A percentile compares a stretch with the other conserved stretches of the same genome.
phyloP scores from a whole-genome alignment of 2,797 vertebrate species.

The Brotogeris chrysoptera region DNA sequence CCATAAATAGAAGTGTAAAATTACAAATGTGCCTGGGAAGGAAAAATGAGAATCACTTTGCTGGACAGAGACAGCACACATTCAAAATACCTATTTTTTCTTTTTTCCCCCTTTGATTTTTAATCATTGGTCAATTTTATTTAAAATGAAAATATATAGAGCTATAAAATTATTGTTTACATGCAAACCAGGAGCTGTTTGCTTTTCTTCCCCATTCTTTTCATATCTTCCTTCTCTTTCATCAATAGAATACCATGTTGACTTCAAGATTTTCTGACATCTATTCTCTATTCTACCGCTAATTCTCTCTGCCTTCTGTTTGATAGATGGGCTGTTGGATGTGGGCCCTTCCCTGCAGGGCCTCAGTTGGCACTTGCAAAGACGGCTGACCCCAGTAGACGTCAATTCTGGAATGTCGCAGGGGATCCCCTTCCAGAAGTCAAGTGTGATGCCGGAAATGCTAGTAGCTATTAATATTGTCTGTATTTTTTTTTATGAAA shows the following conservation, averaged over 20 bases:
- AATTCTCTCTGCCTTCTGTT: neutral
- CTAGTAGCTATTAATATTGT: conserved; percentile 61
- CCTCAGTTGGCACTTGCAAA: conserved; percentile 30
- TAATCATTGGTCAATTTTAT: neutral
- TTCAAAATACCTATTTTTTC: neutral
- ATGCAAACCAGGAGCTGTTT: neutral
- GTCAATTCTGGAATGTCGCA: conserved; percentile 53
- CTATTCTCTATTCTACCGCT: neutral
- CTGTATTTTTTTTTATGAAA: conserved; percentile 54
- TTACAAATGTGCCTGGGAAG: neutral
- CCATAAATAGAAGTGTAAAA: conserved; percentile 36
- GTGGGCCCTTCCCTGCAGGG: conserved; percentile 29
- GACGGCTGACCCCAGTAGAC: conserved; percentile 31
- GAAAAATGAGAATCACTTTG: neutral
- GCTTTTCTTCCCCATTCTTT: neutral
- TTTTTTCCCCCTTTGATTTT: neutral
- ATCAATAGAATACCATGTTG: neutral
- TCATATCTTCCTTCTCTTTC: neutral
- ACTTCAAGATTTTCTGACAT: neutral
- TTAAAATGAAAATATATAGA: neutral
- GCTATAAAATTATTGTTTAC: neutral
- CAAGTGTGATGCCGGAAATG: conserved; percentile 58
- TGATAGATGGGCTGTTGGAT: conserved; percentile 36
- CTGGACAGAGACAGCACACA: neutral
- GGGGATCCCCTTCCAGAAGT: conserved; percentile 72